Percentiles rank a stretch among this genome's conserved stretches.
Conservation (phyloP, 2,797 vertebrate genomes). For the Eospalax fontanierii region DNA sequence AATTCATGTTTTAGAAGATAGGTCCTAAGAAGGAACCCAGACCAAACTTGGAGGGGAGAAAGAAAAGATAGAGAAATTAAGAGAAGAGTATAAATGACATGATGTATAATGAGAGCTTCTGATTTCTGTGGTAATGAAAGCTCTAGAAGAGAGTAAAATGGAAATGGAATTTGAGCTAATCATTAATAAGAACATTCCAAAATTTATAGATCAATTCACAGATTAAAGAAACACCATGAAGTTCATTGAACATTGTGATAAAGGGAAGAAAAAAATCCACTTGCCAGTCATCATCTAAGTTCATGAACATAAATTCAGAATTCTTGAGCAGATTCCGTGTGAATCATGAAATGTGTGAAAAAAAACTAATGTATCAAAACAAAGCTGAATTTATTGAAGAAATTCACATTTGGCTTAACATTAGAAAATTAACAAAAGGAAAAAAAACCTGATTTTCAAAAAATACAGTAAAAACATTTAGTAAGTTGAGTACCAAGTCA, state of each 20-base stretch:
- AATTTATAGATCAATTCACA: background rate
- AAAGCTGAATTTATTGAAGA: slow-evolving; percentile 24
- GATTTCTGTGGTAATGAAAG: background rate
- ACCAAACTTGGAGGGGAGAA: slow-evolving; percentile 17
- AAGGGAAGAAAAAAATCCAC: background rate
- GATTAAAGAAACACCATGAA: slow-evolving; percentile 8
- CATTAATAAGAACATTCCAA: background rate
- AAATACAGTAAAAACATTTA: slow-evolving; percentile 15
- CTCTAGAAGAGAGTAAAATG: background rate
- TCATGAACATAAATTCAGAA: slow-evolving; percentile 21
- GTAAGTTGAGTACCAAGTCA: background rate
- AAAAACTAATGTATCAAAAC: background rate
- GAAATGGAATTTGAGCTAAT: slow-evolving; percentile 7
- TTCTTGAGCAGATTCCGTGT: slow-evolving; percentile 32
- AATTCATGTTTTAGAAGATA: background rate
- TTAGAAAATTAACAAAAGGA: slow-evolving; percentile 6
- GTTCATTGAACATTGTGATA: background rate
- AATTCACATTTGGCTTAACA: background rate
- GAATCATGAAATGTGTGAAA: background rate
- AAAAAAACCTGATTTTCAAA: background rate
- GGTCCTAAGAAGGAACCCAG: slow-evolving; percentile 11
- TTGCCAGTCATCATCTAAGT: background rate
- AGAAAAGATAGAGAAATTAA: background rate
- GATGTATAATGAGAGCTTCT: background rate
- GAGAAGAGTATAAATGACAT: background rate